Conservation (phyloP, 1,140 invertebrate species). For the Uloborus diversus region DNA sequence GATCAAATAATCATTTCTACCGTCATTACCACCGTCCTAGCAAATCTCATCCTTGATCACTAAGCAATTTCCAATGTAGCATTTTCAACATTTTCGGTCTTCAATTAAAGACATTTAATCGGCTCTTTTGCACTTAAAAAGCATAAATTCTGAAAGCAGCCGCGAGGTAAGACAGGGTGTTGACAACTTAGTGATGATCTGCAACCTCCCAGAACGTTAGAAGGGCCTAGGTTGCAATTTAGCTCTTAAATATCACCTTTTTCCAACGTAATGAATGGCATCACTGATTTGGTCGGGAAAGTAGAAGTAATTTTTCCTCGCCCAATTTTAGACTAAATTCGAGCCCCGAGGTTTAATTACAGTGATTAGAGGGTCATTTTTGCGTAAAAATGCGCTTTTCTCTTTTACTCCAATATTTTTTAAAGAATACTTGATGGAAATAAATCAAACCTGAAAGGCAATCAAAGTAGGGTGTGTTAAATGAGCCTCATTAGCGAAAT, state of each 20-base stretch:
- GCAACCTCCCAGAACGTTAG: constrained; percentile 28
- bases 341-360: constrained; percentile 2
- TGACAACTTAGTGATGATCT: neutral
- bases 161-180: neutral
- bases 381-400: too few relatives aligned
- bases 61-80: neutral
- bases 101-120: constrained; percentile 7
- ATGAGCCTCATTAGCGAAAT: too few relatives aligned
- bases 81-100: constrained; percentile 19
- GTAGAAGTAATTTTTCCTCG: constrained; percentile 12
- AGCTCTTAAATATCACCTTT: constrained; percentile 36
- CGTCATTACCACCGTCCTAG: too few relatives aligned
- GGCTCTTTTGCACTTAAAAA: constrained; percentile 18
- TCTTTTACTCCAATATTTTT: too few relatives aligned
- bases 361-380: too few relatives aligned
- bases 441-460: too few relatives aligned
- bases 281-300: neutral
- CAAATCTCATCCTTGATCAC: too few relatives aligned
- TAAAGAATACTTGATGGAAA: too few relatives aligned
- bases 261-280: constrained; percentile 30
- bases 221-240: neutral
- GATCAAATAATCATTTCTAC: too few relatives aligned
- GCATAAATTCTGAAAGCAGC: constrained; percentile 3
- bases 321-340: neutral
- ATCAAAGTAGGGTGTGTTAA: too few relatives aligned